Percentiles rank a stretch among this genome's conserved stretches.
phyloP scores from a whole-genome alignment of 2,797 vertebrate genomes.

The Esox lucius region DNA sequence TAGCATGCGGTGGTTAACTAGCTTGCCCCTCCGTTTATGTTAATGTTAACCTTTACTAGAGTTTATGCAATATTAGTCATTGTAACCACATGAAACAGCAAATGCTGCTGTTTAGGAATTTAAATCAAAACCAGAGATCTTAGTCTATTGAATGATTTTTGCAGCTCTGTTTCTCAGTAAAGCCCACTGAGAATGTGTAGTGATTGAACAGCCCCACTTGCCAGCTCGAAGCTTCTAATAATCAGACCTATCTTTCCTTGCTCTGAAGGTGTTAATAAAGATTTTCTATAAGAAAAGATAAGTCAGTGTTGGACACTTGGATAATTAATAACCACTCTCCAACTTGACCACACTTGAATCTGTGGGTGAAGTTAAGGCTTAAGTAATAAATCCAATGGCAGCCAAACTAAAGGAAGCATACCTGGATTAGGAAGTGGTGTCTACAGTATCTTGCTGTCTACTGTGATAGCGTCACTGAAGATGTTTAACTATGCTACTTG shows the following conservation, averaged over 20 bases:
- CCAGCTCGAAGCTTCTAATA: constrained; percentile 56
- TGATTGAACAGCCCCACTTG: constrained; percentile 49
- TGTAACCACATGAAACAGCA: neutral
- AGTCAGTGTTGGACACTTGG: constrained; percentile 71
- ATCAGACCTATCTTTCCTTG: constrained; percentile 65
- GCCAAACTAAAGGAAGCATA: constrained; percentile 41
- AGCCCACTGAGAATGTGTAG: constrained; percentile 53
- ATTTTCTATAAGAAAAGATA: constrained; percentile 56
- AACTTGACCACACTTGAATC: constrained; percentile 78
- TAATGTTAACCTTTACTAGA: neutral
- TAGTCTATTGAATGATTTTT: constrained; percentile 8
- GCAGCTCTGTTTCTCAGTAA: constrained; percentile 38
- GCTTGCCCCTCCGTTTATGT: neutral
- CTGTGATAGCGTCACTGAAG: constrained; percentile 13
- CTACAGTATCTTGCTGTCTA: constrained; percentile 13
- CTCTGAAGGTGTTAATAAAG: constrained; percentile 72
- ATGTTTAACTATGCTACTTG: constrained; percentile 6
- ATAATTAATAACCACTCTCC: constrained; percentile 78
- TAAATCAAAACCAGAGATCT: constrained; percentile 12
- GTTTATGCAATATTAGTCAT: neutral
- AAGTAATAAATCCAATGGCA: constrained; percentile 65
- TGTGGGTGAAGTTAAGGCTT: constrained; percentile 68
- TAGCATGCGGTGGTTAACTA: neutral
- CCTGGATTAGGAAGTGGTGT: constrained; percentile 38
- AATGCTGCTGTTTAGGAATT: neutral